These are phyloP conservation scores for Trachythela sp. DNA, from an alignment of 64 coral and sea anemone species.

Conservation along the genomic window DNA sequence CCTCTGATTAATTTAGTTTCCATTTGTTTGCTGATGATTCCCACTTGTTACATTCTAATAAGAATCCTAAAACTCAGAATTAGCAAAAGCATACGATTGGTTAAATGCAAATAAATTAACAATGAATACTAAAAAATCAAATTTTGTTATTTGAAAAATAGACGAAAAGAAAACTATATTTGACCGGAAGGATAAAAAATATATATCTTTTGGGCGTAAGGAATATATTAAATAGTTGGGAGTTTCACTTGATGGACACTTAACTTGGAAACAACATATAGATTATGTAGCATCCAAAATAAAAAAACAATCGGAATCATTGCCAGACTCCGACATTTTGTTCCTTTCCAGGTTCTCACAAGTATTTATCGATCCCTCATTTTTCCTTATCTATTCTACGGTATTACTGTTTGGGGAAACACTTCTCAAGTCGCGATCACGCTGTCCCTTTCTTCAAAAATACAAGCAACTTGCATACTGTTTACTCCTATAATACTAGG, in stretches of 20 bases:
- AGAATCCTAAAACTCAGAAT: background rate
- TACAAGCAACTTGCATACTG: background rate
- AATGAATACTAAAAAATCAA: background rate
- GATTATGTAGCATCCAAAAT: background rate
- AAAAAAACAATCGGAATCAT: background rate
- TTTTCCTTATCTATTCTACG: background rate
- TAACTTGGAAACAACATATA: background rate
- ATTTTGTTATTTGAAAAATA: background rate
- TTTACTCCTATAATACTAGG: too few relatives aligned
- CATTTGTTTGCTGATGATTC: too few relatives aligned
- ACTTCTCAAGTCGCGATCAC: background rate
- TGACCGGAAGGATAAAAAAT: background rate
- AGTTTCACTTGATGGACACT: background rate
- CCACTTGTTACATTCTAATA: background rate
- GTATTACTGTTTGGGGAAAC: background rate
- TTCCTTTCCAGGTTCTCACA: background rate
- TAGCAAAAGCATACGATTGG: background rate
- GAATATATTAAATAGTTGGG: slow-evolving; percentile 7
- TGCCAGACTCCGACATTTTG: too few relatives aligned
- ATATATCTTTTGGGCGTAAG: background rate
- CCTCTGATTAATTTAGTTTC: too few relatives aligned
- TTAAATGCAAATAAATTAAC: background rate
- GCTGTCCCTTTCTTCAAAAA: background rate
- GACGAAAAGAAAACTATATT: background rate
- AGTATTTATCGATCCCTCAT: background rate